Evolutionary conservation across 2,113 vertebrate genomes (phyloP).

Genomic region (Trematomus loennbergii): DNA sequence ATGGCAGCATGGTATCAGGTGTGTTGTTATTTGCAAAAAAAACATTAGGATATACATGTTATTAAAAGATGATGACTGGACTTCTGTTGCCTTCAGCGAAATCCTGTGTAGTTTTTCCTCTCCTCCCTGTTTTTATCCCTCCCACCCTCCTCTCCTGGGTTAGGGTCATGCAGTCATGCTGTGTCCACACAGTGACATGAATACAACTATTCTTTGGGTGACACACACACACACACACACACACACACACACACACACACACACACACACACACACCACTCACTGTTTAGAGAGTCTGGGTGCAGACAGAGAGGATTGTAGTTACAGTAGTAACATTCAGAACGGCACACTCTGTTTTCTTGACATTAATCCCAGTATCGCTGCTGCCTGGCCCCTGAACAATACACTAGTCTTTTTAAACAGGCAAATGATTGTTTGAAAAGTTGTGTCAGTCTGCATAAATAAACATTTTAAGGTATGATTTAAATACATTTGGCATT

Average conservation of each 20-base stretch:
- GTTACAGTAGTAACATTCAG: conserved; percentile 43
- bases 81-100: conserved; percentile 22
- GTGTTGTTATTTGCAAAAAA: background rate
- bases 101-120: conserved; percentile 21
- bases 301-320: conserved; percentile 21
- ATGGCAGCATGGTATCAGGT: background rate
- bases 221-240: conserved; percentile 23
- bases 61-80: conserved; percentile 27
- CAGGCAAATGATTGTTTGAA: conserved; percentile 24
- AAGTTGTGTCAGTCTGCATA: background rate
- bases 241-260: conserved; percentile 13
- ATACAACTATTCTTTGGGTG: conserved; percentile 48
- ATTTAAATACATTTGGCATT: conserved; percentile 21
- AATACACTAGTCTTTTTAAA: conserved; percentile 18
- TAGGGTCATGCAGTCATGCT: conserved; percentile 43
- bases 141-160: conserved; percentile 8
- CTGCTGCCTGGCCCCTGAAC: conserved; percentile 28
- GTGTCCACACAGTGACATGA: conserved; percentile 52
- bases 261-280: conserved; percentile 15
- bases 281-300: conserved; percentile 3
- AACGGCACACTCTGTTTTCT: conserved; percentile 23
- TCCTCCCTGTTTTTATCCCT: conserved; percentile 24
- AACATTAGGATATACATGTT: background rate
- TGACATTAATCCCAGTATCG: conserved; percentile 36
- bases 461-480: background rate